These are phyloP conservation scores for Sipha flava DNA, from an alignment of 1,140 invertebrate genomes.

Conservation along the genomic window DNA sequence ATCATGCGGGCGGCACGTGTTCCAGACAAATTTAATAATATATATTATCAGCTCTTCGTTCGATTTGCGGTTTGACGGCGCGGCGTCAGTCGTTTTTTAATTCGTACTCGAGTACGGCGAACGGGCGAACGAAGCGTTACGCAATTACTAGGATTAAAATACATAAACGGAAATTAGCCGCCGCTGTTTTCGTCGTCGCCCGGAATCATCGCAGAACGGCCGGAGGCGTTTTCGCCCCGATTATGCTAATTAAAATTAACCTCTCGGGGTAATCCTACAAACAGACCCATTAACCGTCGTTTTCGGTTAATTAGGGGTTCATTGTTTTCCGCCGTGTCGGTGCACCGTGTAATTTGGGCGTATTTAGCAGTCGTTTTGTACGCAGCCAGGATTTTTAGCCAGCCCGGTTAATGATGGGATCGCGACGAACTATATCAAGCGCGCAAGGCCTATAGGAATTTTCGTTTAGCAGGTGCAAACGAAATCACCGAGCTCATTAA, in stretches of 20 bases:
- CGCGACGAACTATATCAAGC: not conserved
- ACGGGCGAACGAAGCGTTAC: not conserved
- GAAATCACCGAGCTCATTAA: conserved; percentile 2
- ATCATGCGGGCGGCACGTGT: conserved; percentile 21
- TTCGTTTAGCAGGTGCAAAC: not conserved
- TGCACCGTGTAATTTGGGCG: conserved; percentile 17
- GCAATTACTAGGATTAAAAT: not conserved
- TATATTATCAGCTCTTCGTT: too few species aligned
- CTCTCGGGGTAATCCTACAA: not conserved
- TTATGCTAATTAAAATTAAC: conserved; percentile 4
- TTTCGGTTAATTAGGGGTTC: conserved; percentile 9
- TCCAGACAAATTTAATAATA: conserved; percentile 13
- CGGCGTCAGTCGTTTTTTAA: not conserved
- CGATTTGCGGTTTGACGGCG: not conserved
- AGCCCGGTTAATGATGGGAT: not conserved
- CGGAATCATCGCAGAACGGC: not conserved
- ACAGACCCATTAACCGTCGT: not conserved
- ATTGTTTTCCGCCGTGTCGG: not conserved
- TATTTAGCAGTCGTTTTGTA: conserved; percentile 6
- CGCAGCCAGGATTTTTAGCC: not conserved
- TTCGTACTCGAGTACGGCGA: not conserved
- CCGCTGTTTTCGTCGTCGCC: not conserved
- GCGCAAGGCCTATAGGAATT: not conserved
- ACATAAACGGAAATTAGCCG: not conserved
- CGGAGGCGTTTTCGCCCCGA: not conserved